Percentiles rank a stretch among this genome's conserved stretches.
These are phyloP conservation scores for Pissodes strobi DNA, from an alignment of 1,140 invertebrate genomes.

Conservation along the genomic window DNA sequence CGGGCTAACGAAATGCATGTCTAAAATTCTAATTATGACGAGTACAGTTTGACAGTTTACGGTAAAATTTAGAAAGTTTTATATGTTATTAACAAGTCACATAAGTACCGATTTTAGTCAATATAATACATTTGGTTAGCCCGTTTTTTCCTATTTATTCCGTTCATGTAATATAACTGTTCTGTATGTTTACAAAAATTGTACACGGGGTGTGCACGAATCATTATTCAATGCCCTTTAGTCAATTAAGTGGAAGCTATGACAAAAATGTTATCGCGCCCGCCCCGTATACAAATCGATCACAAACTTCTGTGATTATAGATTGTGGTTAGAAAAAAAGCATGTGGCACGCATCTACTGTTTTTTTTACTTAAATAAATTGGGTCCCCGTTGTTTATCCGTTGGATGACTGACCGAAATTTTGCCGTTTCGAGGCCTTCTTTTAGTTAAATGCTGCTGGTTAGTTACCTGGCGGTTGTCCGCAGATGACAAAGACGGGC, in stretches of 20 bases:
- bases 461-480: neutral
- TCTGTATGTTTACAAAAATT: neutral
- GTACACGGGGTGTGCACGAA: neutral
- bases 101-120: too few species aligned
- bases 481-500: neutral
- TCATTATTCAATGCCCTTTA: slow-evolving; percentile 37
- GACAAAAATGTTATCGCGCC: slow-evolving; percentile 18
- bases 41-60: too few species aligned
- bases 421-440: neutral
- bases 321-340: slow-evolving; percentile 49
- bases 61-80: too few species aligned
- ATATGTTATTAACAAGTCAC: too few species aligned
- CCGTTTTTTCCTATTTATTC: neutral
- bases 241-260: slow-evolving; percentile 42
- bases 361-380: slow-evolving; percentile 37
- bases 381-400: neutral
- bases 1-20: neutral
- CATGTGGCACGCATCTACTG: slow-evolving; percentile 36
- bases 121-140: too few species aligned
- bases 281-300: slow-evolving; percentile 2
- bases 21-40: neutral
- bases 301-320: slow-evolving; percentile 36
- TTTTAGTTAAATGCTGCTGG: neutral
- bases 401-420: neutral
- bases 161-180: neutral